Evolutionary conservation across 1,140 invertebrate genomes (phyloP).

Genomic region (Drosophila sulfurigaster): DNA sequence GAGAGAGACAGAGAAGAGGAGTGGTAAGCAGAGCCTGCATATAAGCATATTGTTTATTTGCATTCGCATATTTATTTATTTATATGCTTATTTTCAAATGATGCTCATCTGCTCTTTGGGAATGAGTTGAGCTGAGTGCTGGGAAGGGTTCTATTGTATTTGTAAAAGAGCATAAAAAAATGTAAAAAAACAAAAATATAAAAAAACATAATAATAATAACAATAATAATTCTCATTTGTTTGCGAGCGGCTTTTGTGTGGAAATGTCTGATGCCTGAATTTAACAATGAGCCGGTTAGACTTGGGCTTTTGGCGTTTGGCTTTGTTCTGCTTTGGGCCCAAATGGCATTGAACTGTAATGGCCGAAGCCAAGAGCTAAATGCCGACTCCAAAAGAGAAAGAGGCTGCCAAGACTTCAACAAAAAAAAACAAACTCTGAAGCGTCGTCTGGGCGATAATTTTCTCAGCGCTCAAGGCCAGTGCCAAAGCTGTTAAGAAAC

Average conservation of each 20-base stretch:
- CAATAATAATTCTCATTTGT: conserved; percentile 59
- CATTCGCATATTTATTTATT: conserved; percentile 56
- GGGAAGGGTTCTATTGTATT: conserved; percentile 59
- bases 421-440: conserved; percentile 15
- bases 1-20: not conserved
- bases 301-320: conserved; percentile 27
- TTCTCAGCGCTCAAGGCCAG: conserved; percentile 71
- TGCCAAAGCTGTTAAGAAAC: conserved; percentile 66
- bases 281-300: conserved; percentile 58
- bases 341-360: conserved; percentile 78
- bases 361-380: conserved; percentile 45
- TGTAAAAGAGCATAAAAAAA: not conserved
- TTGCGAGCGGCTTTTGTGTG: conserved; percentile 62
- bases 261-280: conserved; percentile 60
- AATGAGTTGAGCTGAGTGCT: not conserved
- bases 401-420: conserved; percentile 28
- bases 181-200: conserved; percentile 4
- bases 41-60: conserved; percentile 31
- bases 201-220: conserved; percentile 8
- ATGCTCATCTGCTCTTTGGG: conserved; percentile 57
- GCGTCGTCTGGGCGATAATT: conserved; percentile 31
- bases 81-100: conserved; percentile 68
- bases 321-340: conserved; percentile 40
- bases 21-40: conserved; percentile 13
- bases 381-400: conserved; percentile 25